These are phyloP conservation scores for Albula glossodonta DNA, from an alignment of 2,113 vertebrate genomes.

Conservation along the genomic window DNA sequence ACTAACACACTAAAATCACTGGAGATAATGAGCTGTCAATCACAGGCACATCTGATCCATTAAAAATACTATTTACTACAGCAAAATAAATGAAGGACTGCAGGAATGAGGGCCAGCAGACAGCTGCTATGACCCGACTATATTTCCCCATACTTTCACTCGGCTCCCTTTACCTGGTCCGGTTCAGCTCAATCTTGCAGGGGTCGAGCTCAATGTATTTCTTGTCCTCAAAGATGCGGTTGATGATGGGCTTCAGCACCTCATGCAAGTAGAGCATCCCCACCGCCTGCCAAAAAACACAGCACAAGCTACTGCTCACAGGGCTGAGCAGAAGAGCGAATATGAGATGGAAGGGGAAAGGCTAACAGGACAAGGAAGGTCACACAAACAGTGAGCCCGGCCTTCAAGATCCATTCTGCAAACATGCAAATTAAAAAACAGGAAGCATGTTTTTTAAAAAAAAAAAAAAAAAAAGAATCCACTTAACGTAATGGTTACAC, in stretches of 20 bases:
- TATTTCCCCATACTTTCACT: neutral
- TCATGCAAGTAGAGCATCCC: conserved; percentile 89
- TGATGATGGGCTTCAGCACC: conserved; percentile 79
- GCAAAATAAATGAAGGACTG: neutral
- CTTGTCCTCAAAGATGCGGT: conserved; percentile 86
- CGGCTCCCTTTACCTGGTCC: conserved; percentile 65
- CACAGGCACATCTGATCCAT: neutral
- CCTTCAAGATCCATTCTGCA: no score
- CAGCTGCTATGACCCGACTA: conserved; percentile 11
- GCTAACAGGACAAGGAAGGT: no score
- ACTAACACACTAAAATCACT: no score
- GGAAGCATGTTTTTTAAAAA: no score
- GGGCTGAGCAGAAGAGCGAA: neutral
- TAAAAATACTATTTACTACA: neutral
- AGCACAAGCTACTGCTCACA: neutral
- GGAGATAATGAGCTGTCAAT: neutral
- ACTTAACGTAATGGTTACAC: neutral
- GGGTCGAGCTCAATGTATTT: conserved; percentile 91
- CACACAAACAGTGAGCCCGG: no score
- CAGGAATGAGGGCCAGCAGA: conserved; percentile 21
- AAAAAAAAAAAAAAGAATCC: no score
- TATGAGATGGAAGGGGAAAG: no score
- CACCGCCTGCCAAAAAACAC: conserved; percentile 71
- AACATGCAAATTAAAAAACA: no score
- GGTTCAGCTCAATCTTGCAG: conserved; percentile 81